A percentile compares a stretch with the other conserved stretches of the same genome.
Conservation (phyloP, 2,113 vertebrate species). For the Lepidothrix coronata region DNA sequence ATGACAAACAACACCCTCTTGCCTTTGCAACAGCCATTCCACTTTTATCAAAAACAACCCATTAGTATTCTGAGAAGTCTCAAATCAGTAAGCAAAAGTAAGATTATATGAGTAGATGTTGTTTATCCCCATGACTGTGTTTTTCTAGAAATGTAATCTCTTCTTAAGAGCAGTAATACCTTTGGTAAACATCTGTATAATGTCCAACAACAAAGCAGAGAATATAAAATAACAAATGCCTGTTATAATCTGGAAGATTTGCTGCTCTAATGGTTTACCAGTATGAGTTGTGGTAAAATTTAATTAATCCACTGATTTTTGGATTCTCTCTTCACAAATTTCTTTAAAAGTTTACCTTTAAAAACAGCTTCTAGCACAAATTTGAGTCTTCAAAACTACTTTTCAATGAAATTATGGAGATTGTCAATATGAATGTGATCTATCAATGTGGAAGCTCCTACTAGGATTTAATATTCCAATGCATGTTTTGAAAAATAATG, state of each 20-base stretch:
- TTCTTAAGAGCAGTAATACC: background rate
- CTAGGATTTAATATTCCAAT: background rate
- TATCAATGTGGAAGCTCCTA: background rate
- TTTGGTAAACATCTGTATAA: background rate
- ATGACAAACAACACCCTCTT: background rate
- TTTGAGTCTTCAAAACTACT: conserved; percentile 68
- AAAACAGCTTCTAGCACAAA: background rate
- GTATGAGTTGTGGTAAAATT: background rate
- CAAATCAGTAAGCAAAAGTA: background rate
- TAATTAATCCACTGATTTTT: background rate
- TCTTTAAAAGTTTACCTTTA: background rate
- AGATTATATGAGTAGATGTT: background rate
- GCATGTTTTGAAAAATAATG: background rate
- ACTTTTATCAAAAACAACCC: background rate
- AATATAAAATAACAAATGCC: background rate
- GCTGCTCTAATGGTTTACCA: background rate
- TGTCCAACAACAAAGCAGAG: background rate
- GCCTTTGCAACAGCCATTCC: background rate
- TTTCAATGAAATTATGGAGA: background rate
- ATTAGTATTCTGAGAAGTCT: background rate
- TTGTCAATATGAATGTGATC: background rate
- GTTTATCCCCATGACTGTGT: background rate
- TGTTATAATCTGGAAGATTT: background rate
- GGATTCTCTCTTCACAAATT: background rate
- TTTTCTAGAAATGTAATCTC: background rate